Percentiles rank a stretch among this genome's conserved stretches.
phyloP scores from a whole-genome alignment of 1,140 invertebrate species.

The Aplysia californica region DNA sequence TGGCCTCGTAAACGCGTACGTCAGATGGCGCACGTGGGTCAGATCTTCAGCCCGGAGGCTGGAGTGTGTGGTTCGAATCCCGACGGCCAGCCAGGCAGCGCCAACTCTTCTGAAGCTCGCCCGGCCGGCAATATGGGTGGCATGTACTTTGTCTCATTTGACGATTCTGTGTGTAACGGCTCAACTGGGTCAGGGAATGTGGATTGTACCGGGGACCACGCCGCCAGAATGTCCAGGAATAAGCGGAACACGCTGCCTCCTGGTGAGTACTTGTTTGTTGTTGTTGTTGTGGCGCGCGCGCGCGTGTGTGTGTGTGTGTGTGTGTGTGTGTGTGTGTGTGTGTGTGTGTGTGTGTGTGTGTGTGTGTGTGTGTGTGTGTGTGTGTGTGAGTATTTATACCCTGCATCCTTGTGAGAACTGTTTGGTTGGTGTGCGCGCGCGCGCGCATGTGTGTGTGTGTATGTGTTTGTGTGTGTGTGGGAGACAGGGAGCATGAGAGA shows the following conservation, averaged over 20 bases:
- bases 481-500: neutral
- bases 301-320: too few species aligned
- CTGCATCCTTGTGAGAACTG: too few species aligned
- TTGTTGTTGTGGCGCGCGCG: too few species aligned
- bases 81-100: neutral
- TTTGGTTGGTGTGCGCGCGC: too few species aligned
- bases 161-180: constrained; percentile 25
- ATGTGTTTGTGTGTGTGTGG: neutral
- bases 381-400: too few species aligned
- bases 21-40: constrained; percentile 21
- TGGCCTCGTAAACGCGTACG: constrained; percentile 43
- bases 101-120: constrained; percentile 18
- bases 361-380: too few species aligned
- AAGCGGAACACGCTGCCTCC: constrained; percentile 1
- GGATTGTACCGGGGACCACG: constrained; percentile 10
- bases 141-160: constrained; percentile 34
- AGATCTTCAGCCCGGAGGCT: neutral
- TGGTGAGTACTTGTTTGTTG: constrained; percentile 21
- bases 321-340: too few species aligned
- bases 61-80: too few species aligned
- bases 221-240: too few species aligned
- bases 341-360: too few species aligned
- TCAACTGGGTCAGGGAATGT: neutral
- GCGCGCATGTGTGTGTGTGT: neutral
- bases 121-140: neutral